A percentile compares a stretch with the other conserved stretches of the same genome.
Evolutionary conservation across 2,113 vertebrate species (phyloP).

Genomic region (Bubo scandiacus): DNA sequence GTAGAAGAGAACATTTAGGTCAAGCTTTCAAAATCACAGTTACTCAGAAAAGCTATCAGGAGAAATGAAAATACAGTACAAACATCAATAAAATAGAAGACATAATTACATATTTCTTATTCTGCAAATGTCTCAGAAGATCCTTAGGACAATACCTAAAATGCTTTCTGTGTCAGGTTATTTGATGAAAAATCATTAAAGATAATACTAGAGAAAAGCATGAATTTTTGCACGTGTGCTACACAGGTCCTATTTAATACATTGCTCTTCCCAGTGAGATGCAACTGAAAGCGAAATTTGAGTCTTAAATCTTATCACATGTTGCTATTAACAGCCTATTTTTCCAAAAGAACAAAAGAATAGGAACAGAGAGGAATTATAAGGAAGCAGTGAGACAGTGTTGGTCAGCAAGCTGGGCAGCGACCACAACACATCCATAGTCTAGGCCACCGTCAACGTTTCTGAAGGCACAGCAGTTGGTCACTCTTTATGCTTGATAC

Average conservation of each 20-base stretch:
- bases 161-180: not conserved
- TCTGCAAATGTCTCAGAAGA: not conserved
- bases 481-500: not conserved
- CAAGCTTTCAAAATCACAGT: slow-evolving; percentile 18
- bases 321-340: not conserved
- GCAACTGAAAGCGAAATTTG: not conserved
- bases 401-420: not conserved
- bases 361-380: not conserved
- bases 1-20: slow-evolving; percentile 30
- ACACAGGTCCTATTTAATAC: not conserved
- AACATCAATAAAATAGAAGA: not conserved
- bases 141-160: not conserved
- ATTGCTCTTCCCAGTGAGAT: not conserved
- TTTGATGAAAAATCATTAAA: not conserved
- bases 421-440: not conserved
- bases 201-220: not conserved
- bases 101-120: not conserved
- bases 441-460: not conserved
- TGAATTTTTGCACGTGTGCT: not conserved
- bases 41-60: not conserved
- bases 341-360: not conserved
- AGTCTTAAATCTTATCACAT: not conserved
- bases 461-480: not conserved
- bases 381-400: not conserved
- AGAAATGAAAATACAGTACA: not conserved